Base-by-base conservation (phyloP, 2,797 vertebrate genomes). In the Sciurus carolinensis region DNA sequence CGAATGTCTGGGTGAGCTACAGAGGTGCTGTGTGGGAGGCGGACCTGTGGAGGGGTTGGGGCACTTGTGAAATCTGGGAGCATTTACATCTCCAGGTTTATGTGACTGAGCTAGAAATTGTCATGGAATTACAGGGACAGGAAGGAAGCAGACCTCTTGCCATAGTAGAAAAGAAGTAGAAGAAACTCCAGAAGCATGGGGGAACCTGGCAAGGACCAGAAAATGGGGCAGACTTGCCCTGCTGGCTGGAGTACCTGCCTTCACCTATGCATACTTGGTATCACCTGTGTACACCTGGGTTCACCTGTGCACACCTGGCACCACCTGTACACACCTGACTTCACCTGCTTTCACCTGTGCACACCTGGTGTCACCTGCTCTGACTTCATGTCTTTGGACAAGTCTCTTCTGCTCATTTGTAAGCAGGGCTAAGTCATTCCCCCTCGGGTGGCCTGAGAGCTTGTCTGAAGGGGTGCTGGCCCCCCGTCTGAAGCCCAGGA, bases 21-120 rank as follows among this genome's bases (percentile, higher is more conserved):
- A 4, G 73, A 57, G 30, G 22, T 13, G 71, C 30, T 1, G 4
- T 0, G 0, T 0, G 2, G 42, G 44, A 33, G 11, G n/a, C 12
- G 0, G 15, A 1, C 4, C 24, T 39, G 22, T 24, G 14, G 30
- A 22, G 79, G 57, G 30, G 59, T 0, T 39, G 0, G 3, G 28
- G 59, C 47, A 1, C 9, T 6, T 39, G 47, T 12, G 11, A 47
- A 71, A 33, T 26, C 36, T 30, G 66, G 8, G 17, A 26, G 6
- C 13, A 5, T 54, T n/a, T 59, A 11, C 1, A 3, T 22, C 1
- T 4, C 33, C 11, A 9, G n/a, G 57, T 18, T n/a, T 50, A 10
- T 1, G 79, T 15, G 30, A 36, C 69, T 33, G 30, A n/a, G 22
- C 39, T n/a, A 30, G 85, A 54, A 18, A 24, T 7, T 13, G 20